Evolutionary conservation across 2,888 invertebrate genomes (phyloP).

Genomic region (Cosmia trapezina): DNA sequence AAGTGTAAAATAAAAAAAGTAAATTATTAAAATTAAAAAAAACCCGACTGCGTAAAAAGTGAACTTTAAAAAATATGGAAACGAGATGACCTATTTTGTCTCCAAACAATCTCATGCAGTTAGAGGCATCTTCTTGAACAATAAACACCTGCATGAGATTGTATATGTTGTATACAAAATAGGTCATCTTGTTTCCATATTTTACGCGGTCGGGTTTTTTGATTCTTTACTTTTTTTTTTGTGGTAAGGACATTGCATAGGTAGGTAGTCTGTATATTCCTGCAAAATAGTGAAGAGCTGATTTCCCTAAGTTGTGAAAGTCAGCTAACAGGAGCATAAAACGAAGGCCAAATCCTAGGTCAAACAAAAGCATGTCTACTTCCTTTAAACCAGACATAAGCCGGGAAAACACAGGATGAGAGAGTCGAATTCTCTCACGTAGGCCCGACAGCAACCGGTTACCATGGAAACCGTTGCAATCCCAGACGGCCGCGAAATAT

Average conservation of each 20-base stretch:
- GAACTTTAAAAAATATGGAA: too few species aligned
- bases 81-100: too few species aligned
- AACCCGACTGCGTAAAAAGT: too few species aligned
- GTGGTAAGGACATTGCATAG: neutral
- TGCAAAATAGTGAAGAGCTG: neutral
- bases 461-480: constrained; percentile 53
- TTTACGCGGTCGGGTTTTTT: too few species aligned
- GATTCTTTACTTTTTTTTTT: too few species aligned
- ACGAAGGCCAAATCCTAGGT: constrained; percentile 19
- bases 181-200: too few species aligned
- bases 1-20: too few species aligned
- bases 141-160: too few species aligned
- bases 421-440: constrained; percentile 52
- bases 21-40: too few species aligned
- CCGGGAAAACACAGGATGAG: constrained; percentile 48
- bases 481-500: constrained; percentile 52
- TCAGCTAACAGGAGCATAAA: neutral
- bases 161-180: too few species aligned
- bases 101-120: too few species aligned
- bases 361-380: constrained; percentile 26
- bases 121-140: too few species aligned
- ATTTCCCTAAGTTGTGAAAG: neutral
- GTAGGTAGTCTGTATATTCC: neutral
- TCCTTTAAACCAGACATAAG: constrained; percentile 24
- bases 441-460: constrained; percentile 51